phyloP scores from a whole-genome alignment of 1,140 invertebrate genomes.

The Tetraneura akinire region DNA sequence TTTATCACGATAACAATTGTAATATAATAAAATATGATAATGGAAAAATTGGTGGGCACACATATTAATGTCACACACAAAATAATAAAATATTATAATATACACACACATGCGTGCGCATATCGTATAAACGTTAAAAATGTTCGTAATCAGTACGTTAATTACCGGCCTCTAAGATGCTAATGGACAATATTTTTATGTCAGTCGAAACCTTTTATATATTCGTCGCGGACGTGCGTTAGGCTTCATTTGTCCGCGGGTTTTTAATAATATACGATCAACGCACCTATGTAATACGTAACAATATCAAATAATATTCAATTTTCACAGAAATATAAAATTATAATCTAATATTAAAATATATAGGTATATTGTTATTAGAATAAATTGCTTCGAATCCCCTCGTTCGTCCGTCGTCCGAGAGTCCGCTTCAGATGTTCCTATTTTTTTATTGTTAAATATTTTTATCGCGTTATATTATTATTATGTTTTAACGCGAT shows the following conservation, averaged over 20 bases:
- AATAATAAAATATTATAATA: not conserved
- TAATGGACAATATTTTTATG: conserved; percentile 45
- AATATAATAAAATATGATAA: not conserved
- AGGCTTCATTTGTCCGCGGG: not conserved
- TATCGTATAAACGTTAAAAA: conserved; percentile 34
- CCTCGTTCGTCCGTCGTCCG: not conserved
- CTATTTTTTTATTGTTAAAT: too few relatives aligned
- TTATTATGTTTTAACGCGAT: not conserved
- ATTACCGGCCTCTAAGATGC: conserved; percentile 49
- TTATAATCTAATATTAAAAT: too few relatives aligned
- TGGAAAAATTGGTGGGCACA: conserved; percentile 19
- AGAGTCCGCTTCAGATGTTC: too few relatives aligned
- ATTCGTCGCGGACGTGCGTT: conserved; percentile 37
- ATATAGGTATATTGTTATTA: too few relatives aligned
- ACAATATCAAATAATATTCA: too few relatives aligned
- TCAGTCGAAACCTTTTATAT: conserved; percentile 44
- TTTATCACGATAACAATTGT: too few relatives aligned
- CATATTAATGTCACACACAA: not conserved
- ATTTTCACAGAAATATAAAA: too few relatives aligned
- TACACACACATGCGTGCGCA: not conserved
- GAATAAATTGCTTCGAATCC: too few relatives aligned
- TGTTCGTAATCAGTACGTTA: conserved; percentile 49
- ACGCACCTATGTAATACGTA: too few relatives aligned
- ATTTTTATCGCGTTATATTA: too few relatives aligned
- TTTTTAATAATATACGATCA: not conserved